Conservation (phyloP, 2,113 vertebrate genomes). For the Panurus biarmicus region DNA sequence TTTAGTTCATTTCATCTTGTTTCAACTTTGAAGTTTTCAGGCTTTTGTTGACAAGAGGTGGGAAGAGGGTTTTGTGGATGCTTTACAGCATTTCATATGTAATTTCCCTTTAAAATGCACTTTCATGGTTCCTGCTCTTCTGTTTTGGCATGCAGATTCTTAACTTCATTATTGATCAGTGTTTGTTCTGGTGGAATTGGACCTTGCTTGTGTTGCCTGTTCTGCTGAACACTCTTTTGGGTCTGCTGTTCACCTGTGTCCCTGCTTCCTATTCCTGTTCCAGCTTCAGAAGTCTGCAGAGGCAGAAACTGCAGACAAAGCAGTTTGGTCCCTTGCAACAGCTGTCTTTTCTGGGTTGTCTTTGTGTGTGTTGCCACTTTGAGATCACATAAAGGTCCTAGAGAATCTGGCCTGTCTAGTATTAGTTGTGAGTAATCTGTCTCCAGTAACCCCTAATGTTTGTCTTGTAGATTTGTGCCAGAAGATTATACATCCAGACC, state of each 20-base stretch:
- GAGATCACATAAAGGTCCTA: not conserved
- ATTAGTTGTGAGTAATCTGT: not conserved
- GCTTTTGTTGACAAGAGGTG: not conserved
- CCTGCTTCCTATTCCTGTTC: not conserved
- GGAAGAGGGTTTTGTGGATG: not conserved
- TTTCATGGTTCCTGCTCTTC: not conserved
- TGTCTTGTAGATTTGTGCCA: slow-evolving; percentile 82
- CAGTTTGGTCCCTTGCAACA: not conserved
- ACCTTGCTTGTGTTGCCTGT: not conserved
- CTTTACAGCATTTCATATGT: not conserved
- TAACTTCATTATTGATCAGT: not conserved
- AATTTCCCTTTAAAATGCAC: not conserved
- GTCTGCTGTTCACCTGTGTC: not conserved
- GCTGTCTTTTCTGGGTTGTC: not conserved
- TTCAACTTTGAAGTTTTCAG: not conserved
- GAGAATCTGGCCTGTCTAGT: not conserved
- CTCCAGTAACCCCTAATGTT: not conserved
- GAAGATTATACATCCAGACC: slow-evolving; percentile 83
- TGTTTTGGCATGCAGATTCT: not conserved
- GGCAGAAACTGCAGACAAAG: not conserved
- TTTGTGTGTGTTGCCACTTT: not conserved
- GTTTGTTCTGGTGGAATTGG: not conserved
- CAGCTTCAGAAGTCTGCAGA: not conserved
- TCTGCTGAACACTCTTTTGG: not conserved
- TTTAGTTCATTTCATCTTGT: not conserved